Percentiles rank a stretch among this genome's conserved stretches.
These are phyloP conservation scores for Trematomus bernacchii DNA, from an alignment of 2,797 vertebrate species.

Conservation along the genomic window DNA sequence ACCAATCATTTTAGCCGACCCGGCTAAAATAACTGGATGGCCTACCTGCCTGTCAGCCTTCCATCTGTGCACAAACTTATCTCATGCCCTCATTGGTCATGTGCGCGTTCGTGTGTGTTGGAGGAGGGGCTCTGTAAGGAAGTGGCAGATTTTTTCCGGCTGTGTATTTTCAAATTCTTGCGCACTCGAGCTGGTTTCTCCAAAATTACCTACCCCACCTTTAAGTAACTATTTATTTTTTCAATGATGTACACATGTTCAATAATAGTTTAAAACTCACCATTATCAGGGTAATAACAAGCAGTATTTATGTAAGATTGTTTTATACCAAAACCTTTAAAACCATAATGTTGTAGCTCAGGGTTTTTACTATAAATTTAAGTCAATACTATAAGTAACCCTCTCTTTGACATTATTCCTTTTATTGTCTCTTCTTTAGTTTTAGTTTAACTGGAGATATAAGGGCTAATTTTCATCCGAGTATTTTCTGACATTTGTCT, in stretches of 20 bases:
- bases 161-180: too few species aligned
- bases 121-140: too few species aligned
- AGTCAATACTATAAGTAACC: background rate
- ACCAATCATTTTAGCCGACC: too few species aligned
- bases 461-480: slow-evolving; percentile 12
- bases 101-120: too few species aligned
- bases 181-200: too few species aligned
- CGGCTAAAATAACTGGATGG: too few species aligned
- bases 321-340: background rate
- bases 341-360: background rate
- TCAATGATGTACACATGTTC: slow-evolving; percentile 20
- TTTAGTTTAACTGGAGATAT: background rate
- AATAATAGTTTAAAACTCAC: slow-evolving; percentile 14
- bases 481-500: background rate
- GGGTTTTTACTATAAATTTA: slow-evolving; percentile 1
- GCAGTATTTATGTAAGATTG: slow-evolving; percentile 7
- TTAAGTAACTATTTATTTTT: slow-evolving; percentile 3
- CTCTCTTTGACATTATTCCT: slow-evolving; percentile 1
- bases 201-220: too few species aligned
- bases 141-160: too few species aligned
- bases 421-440: slow-evolving; percentile 3
- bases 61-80: too few species aligned
- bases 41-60: too few species aligned
- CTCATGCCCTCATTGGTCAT: too few species aligned
- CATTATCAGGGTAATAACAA: background rate